Evolutionary conservation across 2,888 invertebrate genomes (phyloP).

Genomic region (Stenodema calcarata): DNA sequence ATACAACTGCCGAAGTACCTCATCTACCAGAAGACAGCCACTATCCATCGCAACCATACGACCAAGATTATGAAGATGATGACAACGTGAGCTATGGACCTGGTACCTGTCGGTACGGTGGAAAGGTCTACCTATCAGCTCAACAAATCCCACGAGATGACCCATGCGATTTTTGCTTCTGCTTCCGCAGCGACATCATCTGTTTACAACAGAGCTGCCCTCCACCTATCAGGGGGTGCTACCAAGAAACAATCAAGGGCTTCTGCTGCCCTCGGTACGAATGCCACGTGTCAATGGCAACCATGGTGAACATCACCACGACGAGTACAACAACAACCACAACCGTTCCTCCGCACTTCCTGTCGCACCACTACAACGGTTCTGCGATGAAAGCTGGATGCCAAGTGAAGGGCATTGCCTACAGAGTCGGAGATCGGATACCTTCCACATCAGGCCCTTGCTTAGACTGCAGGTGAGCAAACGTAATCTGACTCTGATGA

Average conservation of each 20-base stretch:
- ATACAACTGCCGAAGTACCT: constrained; percentile 48
- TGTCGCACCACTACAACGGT: constrained; percentile 79
- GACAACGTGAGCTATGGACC: constrained; percentile 81
- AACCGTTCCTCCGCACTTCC: constrained; percentile 83
- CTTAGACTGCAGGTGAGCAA: constrained; percentile 86
- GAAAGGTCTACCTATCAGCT: constrained; percentile 90
- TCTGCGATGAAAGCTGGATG: constrained; percentile 80
- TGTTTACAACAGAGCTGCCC: constrained; percentile 95
- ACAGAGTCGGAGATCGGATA: constrained; percentile 84
- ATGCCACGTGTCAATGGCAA: constrained; percentile 88
- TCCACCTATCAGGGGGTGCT: constrained; percentile 89
- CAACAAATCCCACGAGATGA: constrained; percentile 94
- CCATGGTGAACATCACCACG: constrained; percentile 81
- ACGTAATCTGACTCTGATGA: background rate
- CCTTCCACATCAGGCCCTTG: constrained; percentile 89
- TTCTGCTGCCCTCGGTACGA: constrained; percentile 95
- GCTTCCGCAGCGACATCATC: constrained; percentile 94
- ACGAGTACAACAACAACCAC: constrained; percentile 87
- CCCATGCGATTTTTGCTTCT: constrained; percentile 96
- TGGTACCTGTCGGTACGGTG: constrained; percentile 89
- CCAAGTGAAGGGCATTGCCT: constrained; percentile 83
- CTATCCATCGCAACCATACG: constrained; percentile 60
- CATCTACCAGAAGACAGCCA: constrained; percentile 55
- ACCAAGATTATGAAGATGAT: constrained; percentile 78
- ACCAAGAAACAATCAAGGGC: constrained; percentile 89